phyloP scores from a whole-genome alignment of 2,113 vertebrate species.

The Choloepus hoffmanni region DNA sequence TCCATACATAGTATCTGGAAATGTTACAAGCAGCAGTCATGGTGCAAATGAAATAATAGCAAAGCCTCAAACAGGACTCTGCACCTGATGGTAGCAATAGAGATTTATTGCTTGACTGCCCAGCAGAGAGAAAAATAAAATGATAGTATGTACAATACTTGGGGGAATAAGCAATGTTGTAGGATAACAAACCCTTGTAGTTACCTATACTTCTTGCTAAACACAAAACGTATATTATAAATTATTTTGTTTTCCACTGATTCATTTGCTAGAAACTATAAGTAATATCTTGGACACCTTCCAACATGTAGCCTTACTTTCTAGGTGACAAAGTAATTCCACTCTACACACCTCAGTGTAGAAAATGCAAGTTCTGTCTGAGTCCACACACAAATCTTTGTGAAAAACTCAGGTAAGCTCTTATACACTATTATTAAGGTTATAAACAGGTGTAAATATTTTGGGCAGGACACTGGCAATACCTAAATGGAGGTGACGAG shows the following conservation, averaged over 20 bases:
- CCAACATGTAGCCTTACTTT: slow-evolving; percentile 28
- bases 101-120: not conserved
- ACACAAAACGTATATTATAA: not conserved
- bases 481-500: not conserved
- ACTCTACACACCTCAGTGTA: slow-evolving; percentile 87
- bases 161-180: not conserved
- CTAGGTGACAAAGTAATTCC: slow-evolving; percentile 91
- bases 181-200: not conserved
- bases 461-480: not conserved
- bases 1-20: not conserved
- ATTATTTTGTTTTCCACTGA: slow-evolving; percentile 4
- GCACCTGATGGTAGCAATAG: not conserved
- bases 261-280: not conserved
- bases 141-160: not conserved
- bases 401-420: slow-evolving; percentile 87
- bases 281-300: not conserved
- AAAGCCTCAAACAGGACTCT: not conserved
- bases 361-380: slow-evolving; percentile 86
- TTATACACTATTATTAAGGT: not conserved
- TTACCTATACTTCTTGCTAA: not conserved
- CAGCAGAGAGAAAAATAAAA: not conserved
- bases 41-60: not conserved
- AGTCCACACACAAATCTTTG: slow-evolving; percentile 87
- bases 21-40: not conserved
- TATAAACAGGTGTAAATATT: not conserved